A percentile compares a stretch with the other conserved stretches of the same genome.
These are phyloP conservation scores for Heliothis peltigera DNA, from an alignment of 2,888 invertebrate species.

Conservation along the genomic window DNA sequence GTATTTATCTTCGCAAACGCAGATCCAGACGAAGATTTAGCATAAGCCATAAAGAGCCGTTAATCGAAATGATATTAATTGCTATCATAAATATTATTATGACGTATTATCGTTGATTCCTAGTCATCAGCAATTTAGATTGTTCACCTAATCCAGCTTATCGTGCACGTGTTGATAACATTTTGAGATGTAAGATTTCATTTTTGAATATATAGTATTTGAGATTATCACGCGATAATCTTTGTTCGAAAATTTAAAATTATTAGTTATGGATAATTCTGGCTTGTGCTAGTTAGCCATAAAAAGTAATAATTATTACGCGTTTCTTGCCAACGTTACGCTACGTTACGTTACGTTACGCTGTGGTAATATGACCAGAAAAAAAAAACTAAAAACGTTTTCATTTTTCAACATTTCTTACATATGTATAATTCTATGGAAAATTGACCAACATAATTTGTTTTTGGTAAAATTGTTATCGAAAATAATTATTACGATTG, in stretches of 20 bases:
- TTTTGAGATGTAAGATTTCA: conserved; percentile 19
- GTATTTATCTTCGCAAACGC: conserved; percentile 1
- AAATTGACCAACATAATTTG: too few species aligned
- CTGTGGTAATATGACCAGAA: too few species aligned
- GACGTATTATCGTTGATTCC: conserved; percentile 41
- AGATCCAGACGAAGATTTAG: conserved; percentile 24
- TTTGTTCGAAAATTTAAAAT: conserved; percentile 8
- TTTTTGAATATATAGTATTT: conserved; percentile 15
- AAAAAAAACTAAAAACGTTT: too few species aligned
- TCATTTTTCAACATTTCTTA: too few species aligned
- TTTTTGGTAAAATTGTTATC: too few species aligned
- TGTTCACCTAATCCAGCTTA: conserved; percentile 34
- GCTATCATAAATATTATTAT: background rate
- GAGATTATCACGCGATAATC: conserved; percentile 23
- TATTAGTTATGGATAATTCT: conserved; percentile 35
- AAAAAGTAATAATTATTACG: too few species aligned
- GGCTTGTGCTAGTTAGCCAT: too few species aligned
- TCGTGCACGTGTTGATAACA: conserved; percentile 38
- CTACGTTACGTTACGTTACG: too few species aligned
- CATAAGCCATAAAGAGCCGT: background rate
- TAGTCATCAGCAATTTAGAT: conserved; percentile 45
- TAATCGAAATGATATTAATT: conserved; percentile 20
- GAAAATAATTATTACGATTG: too few species aligned
- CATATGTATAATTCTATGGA: too few species aligned
- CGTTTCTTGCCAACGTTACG: too few species aligned